Evolutionary conservation across 2,888 invertebrate genomes (phyloP).

Genomic region (Nephrotoma flavescens): DNA sequence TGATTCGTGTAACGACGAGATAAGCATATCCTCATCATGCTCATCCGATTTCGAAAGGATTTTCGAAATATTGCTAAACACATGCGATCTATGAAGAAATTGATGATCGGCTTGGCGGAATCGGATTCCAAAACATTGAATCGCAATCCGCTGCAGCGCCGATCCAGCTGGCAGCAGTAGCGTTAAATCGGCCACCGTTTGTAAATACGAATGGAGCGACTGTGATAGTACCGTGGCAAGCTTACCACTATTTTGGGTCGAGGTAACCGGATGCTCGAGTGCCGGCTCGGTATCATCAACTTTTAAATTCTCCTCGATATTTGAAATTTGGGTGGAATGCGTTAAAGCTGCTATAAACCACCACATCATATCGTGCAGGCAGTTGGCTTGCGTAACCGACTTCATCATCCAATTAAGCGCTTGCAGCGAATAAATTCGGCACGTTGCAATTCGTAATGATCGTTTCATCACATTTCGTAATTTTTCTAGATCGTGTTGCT

Average conservation of each 20-base stretch:
- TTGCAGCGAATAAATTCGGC: slow-evolving; percentile 80
- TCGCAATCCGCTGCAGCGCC: slow-evolving; percentile 78
- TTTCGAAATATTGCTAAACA: slow-evolving; percentile 91
- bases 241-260: slow-evolving; percentile 60
- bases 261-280: slow-evolving; percentile 61
- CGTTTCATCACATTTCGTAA: slow-evolving; percentile 78
- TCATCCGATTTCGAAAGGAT: slow-evolving; percentile 88
- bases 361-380: slow-evolving; percentile 92
- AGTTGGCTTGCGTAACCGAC: slow-evolving; percentile 78
- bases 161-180: slow-evolving; percentile 76
- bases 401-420: slow-evolving; percentile 91
- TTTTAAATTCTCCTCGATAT: slow-evolving; percentile 35
- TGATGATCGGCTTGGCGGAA: slow-evolving; percentile 81
- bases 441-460: slow-evolving; percentile 62
- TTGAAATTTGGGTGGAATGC: slow-evolving; percentile 22
- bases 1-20: slow-evolving; percentile 22
- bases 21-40: slow-evolving; percentile 37
- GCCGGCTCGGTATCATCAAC: slow-evolving; percentile 34
- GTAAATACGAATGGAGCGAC: slow-evolving; percentile 72
- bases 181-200: slow-evolving; percentile 86
- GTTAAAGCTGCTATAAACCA: slow-evolving; percentile 84
- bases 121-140: slow-evolving; percentile 83
- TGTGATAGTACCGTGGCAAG: slow-evolving; percentile 51
- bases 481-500: slow-evolving; percentile 71
- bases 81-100: slow-evolving; percentile 81